Percentiles rank a stretch among this genome's conserved stretches.
Conservation (phyloP, 2,888 invertebrate species). For the Euclidia mi region DNA sequence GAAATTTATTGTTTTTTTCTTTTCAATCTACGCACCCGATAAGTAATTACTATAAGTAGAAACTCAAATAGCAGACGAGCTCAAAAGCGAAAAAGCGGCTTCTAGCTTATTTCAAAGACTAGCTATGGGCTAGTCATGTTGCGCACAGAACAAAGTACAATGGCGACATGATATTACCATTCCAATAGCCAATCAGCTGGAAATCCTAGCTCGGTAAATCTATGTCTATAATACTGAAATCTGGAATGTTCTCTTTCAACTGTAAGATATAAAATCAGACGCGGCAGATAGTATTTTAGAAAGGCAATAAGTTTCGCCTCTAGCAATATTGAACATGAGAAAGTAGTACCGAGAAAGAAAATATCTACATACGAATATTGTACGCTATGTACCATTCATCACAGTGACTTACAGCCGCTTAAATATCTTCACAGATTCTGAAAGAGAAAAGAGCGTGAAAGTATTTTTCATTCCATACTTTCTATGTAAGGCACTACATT, state of each 20-base stretch:
- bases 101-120: no score
- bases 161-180: conserved; percentile 2
- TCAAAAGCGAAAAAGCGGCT: no score
- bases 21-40: not conserved
- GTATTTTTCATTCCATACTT: no score
- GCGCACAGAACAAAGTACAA: conserved; percentile 2
- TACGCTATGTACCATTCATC: no score
- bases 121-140: conserved; percentile 1
- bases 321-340: conserved; percentile 23
- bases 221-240: not conserved
- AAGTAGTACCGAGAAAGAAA: no score
- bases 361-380: no score
- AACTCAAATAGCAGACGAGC: not conserved
- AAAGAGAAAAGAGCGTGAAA: no score
- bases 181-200: conserved; percentile 2
- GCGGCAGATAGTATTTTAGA: conserved; percentile 11
- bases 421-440: no score
- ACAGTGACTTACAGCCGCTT: no score
- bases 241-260: not conserved
- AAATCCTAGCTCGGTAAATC: not conserved
- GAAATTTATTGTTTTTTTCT: not conserved
- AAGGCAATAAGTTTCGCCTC: conserved; percentile 14
- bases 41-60: not conserved
- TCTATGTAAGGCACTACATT: no score
- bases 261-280: conserved; percentile 4